Conservation (phyloP, 2,888 invertebrate genomes). For the Stenolophus ochropezus region DNA sequence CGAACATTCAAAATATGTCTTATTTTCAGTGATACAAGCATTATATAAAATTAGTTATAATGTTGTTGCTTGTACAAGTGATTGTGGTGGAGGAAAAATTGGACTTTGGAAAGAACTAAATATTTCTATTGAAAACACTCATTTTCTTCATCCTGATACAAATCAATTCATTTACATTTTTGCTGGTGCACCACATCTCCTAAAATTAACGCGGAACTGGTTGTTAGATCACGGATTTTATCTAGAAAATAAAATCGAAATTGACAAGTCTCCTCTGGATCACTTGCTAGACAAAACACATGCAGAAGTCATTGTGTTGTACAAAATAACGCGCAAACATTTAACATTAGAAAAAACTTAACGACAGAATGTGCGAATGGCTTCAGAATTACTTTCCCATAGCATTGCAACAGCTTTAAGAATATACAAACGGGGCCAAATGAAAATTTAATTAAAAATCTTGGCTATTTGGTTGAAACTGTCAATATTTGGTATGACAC, state of each 20-base stretch:
- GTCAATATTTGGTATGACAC: conserved; percentile 61
- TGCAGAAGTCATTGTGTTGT: neutral
- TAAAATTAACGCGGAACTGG: conserved; percentile 56
- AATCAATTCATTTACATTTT: conserved; percentile 62
- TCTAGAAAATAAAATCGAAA: neutral
- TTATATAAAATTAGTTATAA: no score
- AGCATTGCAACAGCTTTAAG: conserved; percentile 62
- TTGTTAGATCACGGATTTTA: neutral
- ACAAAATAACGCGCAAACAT: conserved; percentile 6
- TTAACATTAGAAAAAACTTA: conserved; percentile 15
- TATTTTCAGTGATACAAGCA: no score
- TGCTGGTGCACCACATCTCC: conserved; percentile 63
- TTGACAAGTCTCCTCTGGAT: neutral
- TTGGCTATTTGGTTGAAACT: conserved; percentile 51
- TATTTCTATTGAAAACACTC: conserved; percentile 62
- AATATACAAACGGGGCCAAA: conserved; percentile 46
- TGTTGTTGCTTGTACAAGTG: conserved; percentile 58
- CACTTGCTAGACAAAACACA: neutral
- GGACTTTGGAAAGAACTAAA: conserved; percentile 65
- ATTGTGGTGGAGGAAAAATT: conserved; percentile 63
- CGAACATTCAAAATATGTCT: no score
- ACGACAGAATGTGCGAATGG: conserved; percentile 63
- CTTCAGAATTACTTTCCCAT: conserved; percentile 63
- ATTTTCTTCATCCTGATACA: conserved; percentile 62
- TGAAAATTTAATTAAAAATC: neutral